A percentile compares a stretch with the other conserved stretches of the same genome.
phyloP scores from a whole-genome alignment of 1,140 invertebrate species.

The Choristoneura fumiferana region DNA sequence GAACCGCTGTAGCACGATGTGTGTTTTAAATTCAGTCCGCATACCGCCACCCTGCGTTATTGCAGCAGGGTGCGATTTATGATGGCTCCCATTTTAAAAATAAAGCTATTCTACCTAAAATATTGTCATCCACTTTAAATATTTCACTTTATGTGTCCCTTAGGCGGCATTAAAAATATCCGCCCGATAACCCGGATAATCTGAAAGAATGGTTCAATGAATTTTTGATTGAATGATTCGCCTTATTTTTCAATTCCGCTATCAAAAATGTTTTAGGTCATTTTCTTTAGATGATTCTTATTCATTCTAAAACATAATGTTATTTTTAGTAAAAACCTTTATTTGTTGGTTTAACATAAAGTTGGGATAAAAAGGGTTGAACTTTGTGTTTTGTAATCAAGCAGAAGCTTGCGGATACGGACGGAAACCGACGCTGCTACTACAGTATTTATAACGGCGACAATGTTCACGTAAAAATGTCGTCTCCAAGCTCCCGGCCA shows the following conservation, averaged over 20 bases:
- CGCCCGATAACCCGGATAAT: slow-evolving; percentile 32
- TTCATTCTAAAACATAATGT: neutral
- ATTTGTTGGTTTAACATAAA: neutral
- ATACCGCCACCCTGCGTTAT: slow-evolving; percentile 57
- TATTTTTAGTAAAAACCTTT: neutral
- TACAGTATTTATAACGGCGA: slow-evolving; percentile 4
- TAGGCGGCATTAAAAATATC: slow-evolving; percentile 51
- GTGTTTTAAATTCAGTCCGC: slow-evolving; percentile 62
- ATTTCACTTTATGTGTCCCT: slow-evolving; percentile 69
- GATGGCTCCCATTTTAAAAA: slow-evolving; percentile 64
- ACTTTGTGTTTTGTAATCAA: neutral
- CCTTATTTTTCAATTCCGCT: slow-evolving; percentile 9
- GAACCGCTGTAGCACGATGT: slow-evolving; percentile 40
- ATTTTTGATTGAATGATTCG: slow-evolving; percentile 24
- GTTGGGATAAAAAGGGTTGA: neutral
- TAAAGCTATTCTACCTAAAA: slow-evolving; percentile 74
- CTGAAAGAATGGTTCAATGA: slow-evolving; percentile 26
- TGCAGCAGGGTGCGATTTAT: slow-evolving; percentile 61
- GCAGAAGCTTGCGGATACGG: neutral
- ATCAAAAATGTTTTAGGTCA: slow-evolving; percentile 20
- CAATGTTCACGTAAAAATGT: slow-evolving; percentile 17
- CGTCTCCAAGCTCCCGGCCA: neutral
- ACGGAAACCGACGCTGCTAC: neutral
- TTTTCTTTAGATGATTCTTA: neutral
- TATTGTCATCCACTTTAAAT: slow-evolving; percentile 75